Percentiles rank a stretch among this genome's conserved stretches.
Evolutionary conservation across 2,797 vertebrate species (phyloP).

Genomic region (Ctenopoma multispine): DNA sequence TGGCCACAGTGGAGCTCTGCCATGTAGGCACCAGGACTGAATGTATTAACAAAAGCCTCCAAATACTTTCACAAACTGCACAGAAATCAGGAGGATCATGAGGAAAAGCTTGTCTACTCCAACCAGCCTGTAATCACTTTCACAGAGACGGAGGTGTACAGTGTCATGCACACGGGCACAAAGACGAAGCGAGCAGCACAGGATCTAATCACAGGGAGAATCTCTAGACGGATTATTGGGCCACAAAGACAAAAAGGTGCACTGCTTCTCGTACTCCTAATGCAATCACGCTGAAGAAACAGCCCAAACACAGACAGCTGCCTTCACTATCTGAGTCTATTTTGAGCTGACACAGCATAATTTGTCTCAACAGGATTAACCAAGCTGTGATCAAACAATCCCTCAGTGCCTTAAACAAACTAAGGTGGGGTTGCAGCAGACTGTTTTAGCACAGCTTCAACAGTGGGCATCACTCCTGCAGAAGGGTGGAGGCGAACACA

Average conservation of each 20-base stretch:
- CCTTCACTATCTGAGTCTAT: slow-evolving; percentile 3
- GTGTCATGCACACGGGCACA: slow-evolving; percentile 12
- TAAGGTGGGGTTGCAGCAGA: slow-evolving; percentile 69
- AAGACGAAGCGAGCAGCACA: slow-evolving; percentile 20
- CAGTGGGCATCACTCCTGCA: slow-evolving; percentile 46
- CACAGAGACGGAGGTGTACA: slow-evolving; percentile 4
- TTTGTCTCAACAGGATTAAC: slow-evolving; percentile 66
- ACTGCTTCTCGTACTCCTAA: slow-evolving; percentile 3
- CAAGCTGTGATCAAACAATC: slow-evolving; percentile 77
- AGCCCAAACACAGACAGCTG: slow-evolving; percentile 17
- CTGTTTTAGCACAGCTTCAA: slow-evolving; percentile 46
- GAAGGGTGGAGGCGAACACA: slow-evolving; percentile 35
- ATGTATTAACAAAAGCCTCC: slow-evolving; percentile 3
- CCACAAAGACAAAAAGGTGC: slow-evolving; percentile 16
- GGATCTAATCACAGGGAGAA: slow-evolving; percentile 47
- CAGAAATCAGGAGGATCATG: neutral
- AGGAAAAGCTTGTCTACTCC: slow-evolving; percentile 15
- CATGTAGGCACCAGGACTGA: slow-evolving; percentile 1
- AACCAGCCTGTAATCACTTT: slow-evolving; percentile 35
- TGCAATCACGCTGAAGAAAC: neutral
- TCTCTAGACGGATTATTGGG: slow-evolving; percentile 12
- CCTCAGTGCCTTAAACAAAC: slow-evolving; percentile 75
- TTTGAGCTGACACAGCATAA: slow-evolving; percentile 40
- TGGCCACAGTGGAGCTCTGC: slow-evolving; percentile 4
- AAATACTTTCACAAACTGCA: slow-evolving; percentile 23